A percentile compares a stretch with the other conserved stretches of the same genome.
Evolutionary conservation across 2,113 vertebrate genomes (phyloP).

Genomic region (Rafetus swinhoei): DNA sequence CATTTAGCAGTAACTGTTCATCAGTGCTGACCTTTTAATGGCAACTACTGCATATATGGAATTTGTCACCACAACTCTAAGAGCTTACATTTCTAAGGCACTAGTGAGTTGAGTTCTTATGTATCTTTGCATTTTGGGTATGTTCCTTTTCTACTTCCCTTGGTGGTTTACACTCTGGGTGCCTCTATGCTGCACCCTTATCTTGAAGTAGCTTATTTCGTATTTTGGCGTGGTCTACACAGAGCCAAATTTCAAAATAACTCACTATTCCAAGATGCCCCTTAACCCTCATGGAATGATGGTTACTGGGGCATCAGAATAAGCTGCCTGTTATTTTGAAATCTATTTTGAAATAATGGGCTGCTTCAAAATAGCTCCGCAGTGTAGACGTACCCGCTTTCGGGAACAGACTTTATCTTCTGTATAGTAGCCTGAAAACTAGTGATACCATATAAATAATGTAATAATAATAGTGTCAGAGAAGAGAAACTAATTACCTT

Average conservation of each 20-base stretch:
- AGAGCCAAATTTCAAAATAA: too few species aligned
- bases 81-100: background rate
- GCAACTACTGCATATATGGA: constrained; percentile 25
- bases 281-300: too few species aligned
- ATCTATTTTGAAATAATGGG: too few species aligned
- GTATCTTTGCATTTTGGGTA: background rate
- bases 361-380: too few species aligned
- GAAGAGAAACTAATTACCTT: background rate
- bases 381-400: background rate
- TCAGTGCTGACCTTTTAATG: constrained; percentile 31
- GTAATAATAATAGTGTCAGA: background rate
- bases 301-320: too few species aligned
- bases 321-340: too few species aligned
- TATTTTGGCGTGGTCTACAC: too few species aligned
- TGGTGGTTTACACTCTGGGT: background rate
- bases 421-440: background rate
- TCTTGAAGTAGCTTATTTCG: too few species aligned
- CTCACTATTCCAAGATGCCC: too few species aligned
- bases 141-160: background rate
- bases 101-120: background rate
- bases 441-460: background rate
- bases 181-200: too few species aligned
- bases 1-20: background rate
- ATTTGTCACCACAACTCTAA: constrained; percentile 2
- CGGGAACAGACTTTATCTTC: background rate